A percentile compares a stretch with the other conserved stretches of the same genome.
Conservation (phyloP, 2,113 vertebrate species). For the Xyliphius kryptos region DNA sequence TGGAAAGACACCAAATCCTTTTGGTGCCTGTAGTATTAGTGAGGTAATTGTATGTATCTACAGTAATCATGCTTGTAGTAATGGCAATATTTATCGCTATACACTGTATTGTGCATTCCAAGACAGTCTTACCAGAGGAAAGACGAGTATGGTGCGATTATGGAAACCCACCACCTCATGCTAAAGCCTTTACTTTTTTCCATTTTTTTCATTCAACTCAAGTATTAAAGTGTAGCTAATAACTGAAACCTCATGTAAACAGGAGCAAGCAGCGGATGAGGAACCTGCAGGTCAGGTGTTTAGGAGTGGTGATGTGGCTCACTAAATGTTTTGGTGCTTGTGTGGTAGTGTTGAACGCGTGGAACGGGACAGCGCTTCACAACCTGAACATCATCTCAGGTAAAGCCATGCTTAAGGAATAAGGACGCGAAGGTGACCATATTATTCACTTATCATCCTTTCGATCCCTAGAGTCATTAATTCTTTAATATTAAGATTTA, state of each 20-base stretch:
- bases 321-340: slow-evolving; percentile 25
- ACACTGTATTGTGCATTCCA: slow-evolving; percentile 70
- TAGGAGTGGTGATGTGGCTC: slow-evolving; percentile 16
- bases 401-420: slow-evolving; percentile 59
- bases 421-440: too few relatives aligned
- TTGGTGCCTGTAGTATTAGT: slow-evolving; percentile 58
- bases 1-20: slow-evolving; percentile 35
- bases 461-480: too few relatives aligned
- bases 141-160: slow-evolving; percentile 50
- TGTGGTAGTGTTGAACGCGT: slow-evolving; percentile 1
- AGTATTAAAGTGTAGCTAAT: slow-evolving; percentile 40
- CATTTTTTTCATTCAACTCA: slow-evolving; percentile 45
- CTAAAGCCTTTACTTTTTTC: slow-evolving; percentile 47
- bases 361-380: slow-evolving; percentile 44
- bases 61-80: slow-evolving; percentile 72
- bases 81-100: slow-evolving; percentile 68
- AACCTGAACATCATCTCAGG: slow-evolving; percentile 66
- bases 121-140: slow-evolving; percentile 56
- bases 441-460: too few relatives aligned
- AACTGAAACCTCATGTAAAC: slow-evolving; percentile 28
- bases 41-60: slow-evolving; percentile 70
- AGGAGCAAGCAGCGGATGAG: slow-evolving; percentile 24
- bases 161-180: slow-evolving; percentile 53
- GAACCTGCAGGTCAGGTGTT: slow-evolving; percentile 69
- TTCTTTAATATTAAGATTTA: too few relatives aligned